phyloP scores from a whole-genome alignment of 2,888 invertebrate genomes.

The Drosophila paramelanica region DNA sequence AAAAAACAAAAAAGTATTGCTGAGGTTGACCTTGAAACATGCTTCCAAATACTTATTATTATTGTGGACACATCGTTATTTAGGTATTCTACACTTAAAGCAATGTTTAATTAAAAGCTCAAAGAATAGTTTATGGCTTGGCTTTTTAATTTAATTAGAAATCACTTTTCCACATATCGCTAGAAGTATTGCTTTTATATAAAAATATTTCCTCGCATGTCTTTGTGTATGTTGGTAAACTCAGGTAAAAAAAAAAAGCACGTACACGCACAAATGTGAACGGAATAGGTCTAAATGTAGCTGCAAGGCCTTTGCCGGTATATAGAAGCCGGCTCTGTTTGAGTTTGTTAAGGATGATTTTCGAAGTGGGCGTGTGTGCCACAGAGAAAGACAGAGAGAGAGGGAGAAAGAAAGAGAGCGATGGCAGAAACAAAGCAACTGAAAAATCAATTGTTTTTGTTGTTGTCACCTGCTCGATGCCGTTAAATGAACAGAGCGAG shows the following conservation, averaged over 20 bases:
- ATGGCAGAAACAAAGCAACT: background rate
- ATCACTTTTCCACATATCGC: no score
- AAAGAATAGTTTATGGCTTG: no score
- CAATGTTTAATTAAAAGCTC: no score
- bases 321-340: constrained; percentile 34
- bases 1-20: no score
- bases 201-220: no score
- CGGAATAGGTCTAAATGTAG: constrained; percentile 3
- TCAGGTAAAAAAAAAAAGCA: background rate
- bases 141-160: no score
- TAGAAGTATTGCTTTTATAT: no score
- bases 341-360: constrained; percentile 24
- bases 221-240: no score
- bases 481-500: constrained; percentile 43
- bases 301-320: constrained; percentile 21
- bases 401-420: background rate
- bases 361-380: constrained; percentile 24
- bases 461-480: constrained; percentile 35
- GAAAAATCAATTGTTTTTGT: constrained; percentile 49
- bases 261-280: background rate
- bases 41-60: no score
- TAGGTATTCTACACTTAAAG: no score
- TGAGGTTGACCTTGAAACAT: no score
- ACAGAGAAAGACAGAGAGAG: background rate
- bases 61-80: no score